Base-by-base conservation (phyloP, 2,113 vertebrate genomes). In the Machaerirhynchus nigripectus region DNA sequence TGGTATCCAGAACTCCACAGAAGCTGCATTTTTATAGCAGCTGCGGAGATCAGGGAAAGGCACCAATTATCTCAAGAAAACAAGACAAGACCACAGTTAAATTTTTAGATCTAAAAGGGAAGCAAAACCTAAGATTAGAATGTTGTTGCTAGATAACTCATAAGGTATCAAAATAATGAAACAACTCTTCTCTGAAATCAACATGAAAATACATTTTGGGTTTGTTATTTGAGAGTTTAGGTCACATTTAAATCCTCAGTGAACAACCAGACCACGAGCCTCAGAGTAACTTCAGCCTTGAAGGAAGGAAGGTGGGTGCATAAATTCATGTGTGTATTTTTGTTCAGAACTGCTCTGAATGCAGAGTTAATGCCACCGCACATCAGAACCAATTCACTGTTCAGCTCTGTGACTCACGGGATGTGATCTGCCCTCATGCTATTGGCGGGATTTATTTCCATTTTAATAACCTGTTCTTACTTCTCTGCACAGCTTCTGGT, bases 31-130 rank as follows among this genome's bases (percentile, higher is more conserved):
- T 73, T 68, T 60, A 60, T 19, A 87, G 74, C 79, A 55, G 74
- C 79, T 84, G 95, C 93, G 94, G 95, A 96, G 95, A 57, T 88
- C 93, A 86, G 60, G 21, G 35, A 94, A 97, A 97, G 95, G 95
- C 95, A 97, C 96, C 76, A 39, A 63, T 96, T 89, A 69, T 76
- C 44, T 83, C 47, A 80, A 69, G 35, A 67, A 47, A 91, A 91
- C 49, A 88, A 82, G 42, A 82, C 57, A 86, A 88, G 82, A 95
- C 90, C 77, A 95, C 79, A 92, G 71, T 75, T 71, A 85, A 76
- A 67, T 52, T 84, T 68, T 80, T 37, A 71, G 47, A 59, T 94
- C 65, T 84, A 93, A 78, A 88, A 94, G 76, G 95, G 85, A 94
- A 91, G 50, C 20, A 89, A 93, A 81, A 89, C 13, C 65, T 68